Percentiles rank a stretch among this genome's conserved stretches.
Conservation (phyloP, 2,888 invertebrate genomes). For the Vanessa cardui region DNA sequence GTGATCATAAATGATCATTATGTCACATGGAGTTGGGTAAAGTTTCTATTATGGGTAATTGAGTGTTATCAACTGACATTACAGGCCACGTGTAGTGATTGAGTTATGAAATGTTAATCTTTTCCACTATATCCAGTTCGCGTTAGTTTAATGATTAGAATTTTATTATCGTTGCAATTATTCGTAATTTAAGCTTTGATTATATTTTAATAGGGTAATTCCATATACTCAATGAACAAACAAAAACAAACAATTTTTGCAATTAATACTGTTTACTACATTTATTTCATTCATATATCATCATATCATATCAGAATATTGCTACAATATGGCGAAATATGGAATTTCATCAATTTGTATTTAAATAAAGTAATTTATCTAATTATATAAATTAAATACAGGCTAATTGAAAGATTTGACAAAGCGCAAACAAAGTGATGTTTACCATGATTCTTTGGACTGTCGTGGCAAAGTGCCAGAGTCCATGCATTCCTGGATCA, state of each 20-base stretch:
- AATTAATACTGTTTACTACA: too few species aligned
- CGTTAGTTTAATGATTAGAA: constrained; percentile 6
- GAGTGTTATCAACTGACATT: constrained; percentile 30
- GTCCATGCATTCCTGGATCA: constrained; percentile 56
- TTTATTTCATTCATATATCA: too few species aligned
- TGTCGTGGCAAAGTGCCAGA: constrained; percentile 64
- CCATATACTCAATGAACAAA: too few species aligned
- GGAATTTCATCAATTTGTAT: too few species aligned
- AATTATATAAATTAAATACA: neutral
- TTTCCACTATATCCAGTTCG: constrained; percentile 16
- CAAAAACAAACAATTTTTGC: too few species aligned
- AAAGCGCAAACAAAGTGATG: constrained; percentile 60
- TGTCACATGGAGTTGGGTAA: constrained; percentile 26
- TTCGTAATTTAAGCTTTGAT: too few species aligned
- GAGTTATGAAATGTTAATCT: constrained; percentile 19
- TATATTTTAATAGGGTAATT: too few species aligned
- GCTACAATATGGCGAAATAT: too few species aligned
- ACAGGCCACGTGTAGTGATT: constrained; percentile 15
- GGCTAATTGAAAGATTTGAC: constrained; percentile 54
- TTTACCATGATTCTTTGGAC: constrained; percentile 50
- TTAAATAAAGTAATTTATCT: neutral
- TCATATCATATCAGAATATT: too few species aligned
- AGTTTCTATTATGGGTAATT: constrained; percentile 31
- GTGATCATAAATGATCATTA: constrained; percentile 33
- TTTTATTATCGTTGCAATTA: too few species aligned